These are phyloP conservation scores for Scaptomyza flava DNA, from an alignment of 2,888 invertebrate species.

Conservation along the genomic window DNA sequence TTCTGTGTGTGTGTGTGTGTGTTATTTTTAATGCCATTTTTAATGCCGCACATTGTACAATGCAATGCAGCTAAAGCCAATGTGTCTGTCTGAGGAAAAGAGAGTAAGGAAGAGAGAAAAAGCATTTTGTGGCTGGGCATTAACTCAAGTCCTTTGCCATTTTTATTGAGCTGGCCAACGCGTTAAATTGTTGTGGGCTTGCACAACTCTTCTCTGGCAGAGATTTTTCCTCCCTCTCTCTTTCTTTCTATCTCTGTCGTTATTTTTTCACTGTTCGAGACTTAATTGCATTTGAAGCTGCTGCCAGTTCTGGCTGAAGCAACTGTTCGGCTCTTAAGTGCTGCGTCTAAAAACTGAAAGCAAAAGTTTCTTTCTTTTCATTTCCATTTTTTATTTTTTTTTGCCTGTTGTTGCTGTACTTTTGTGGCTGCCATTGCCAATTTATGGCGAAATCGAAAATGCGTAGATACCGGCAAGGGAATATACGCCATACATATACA, in stretches of 20 bases:
- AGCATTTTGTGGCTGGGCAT: constrained; percentile 53
- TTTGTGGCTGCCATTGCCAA: constrained; percentile 75
- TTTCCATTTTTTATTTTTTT: constrained; percentile 17
- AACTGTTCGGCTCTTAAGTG: constrained; percentile 59
- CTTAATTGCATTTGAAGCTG: constrained; percentile 78
- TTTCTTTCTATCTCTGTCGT: background rate
- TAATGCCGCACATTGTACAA: constrained; percentile 58
- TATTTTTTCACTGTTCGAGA: constrained; percentile 47
- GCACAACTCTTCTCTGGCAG: constrained; percentile 9
- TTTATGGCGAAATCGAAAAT: constrained; percentile 77
- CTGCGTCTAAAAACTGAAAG: constrained; percentile 62
- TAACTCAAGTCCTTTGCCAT: constrained; percentile 74
- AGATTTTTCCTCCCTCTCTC: constrained; percentile 1
- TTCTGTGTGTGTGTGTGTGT: constrained; percentile 19
- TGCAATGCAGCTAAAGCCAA: constrained; percentile 52
- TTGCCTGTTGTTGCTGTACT: constrained; percentile 16
- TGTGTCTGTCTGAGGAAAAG: constrained; percentile 2
- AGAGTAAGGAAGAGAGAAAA: constrained; percentile 4
- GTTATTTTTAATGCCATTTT: constrained; percentile 55
- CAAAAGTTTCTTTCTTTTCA: constrained; percentile 54
- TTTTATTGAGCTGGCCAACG: constrained; percentile 74
- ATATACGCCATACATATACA: constrained; percentile 40
- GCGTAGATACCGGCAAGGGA: constrained; percentile 62
- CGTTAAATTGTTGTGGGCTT: constrained; percentile 73
- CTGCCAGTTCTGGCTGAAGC: constrained; percentile 32